Base-by-base conservation (phyloP, 2,888 invertebrate species). In the Auanema sp. region DNA sequence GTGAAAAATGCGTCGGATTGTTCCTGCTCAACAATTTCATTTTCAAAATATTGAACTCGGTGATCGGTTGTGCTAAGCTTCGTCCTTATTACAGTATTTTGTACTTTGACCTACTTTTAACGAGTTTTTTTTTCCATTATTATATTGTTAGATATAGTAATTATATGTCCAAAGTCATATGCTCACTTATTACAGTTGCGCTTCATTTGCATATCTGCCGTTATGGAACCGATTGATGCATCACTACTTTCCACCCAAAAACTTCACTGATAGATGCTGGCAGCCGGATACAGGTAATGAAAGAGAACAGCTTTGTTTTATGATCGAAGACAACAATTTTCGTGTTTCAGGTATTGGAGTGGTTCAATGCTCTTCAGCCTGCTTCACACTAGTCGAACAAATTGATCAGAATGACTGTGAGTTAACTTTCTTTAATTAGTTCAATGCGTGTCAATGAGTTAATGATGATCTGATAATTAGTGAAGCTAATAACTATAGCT, bases 181-280 rank as follows among this genome's bases (percentile, higher is more conserved):
- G 8, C 33, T 47, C 10, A 55, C 12, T 47, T 11, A 40, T 70
- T 69, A 23, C 71, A 78, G 77, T 23, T 79, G 79, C 58, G 79
- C 78, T 21, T 77, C 78, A 16, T 70, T 68, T 21, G 72, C 68
- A 44, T 79, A 79, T 64, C 70, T 79, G 33, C 68, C 69, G 18
- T 52, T 77, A 10, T 79, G 79, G 79, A 66, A 75, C 0, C 67
- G 73, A 60, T 55, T 80, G 40, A 75, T 80, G 66, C 69, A 72
- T 53, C 77, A 80, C 59, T 80, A 80, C 51, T 80, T 72, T 59
- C 80, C 80, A n/a, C 80, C 80, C 4, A 79, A 78, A 60, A 80
- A 80, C 60, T 80, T 80, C 63, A 78, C 80, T 14, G 80, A 80
- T 60, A 62, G 68, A 12, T 75, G 75, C 53, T 75, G 72, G 72